Evolutionary conservation across 2,113 vertebrate genomes (phyloP), one percentile per base, ranked within the genome.

Genomic region (Cynoglossus semilaevis): DNA sequence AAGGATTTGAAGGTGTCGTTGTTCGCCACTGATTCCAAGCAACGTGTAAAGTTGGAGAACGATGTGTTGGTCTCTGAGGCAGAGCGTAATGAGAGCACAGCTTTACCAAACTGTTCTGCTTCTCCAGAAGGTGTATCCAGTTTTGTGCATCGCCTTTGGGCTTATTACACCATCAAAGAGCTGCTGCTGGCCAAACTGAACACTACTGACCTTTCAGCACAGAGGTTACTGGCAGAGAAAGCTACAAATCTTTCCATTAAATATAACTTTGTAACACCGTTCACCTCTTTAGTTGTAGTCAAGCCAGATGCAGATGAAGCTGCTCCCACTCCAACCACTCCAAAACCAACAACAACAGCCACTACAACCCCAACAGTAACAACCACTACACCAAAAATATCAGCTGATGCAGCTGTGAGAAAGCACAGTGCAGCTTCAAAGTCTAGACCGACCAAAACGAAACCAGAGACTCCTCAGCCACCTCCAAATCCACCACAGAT

Each of bases 261-360:
- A 67, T 92, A 94, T 59, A 93, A 93, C 73, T 94, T 94, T 69
- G 92, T 94, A 11, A 94, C 91, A 10, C 90, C 91, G 0, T 83
- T 94, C 46, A 94, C 92, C 2, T 94, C 92, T 35, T 76, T 94
- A 77, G 90, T 94, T 9, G 83, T 94, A 11, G 88, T 92, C 4
- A 90, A 90, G 52, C 92, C 91, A 1, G 90, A 91, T 47, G 78
- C 74, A 9, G 87, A 82, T 47, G 83, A 88, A 65, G 54, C 57
- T 34, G 67, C 82, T 45, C 48, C 34, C 15, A 58, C 40, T 46
- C 59, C 73, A 22, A 74, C 80, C n/a, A 85, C 85, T 8, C 35
- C 45, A 40, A 82, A 63, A 48, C 61, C 83, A 13, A 61, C 76
- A 12, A 63, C 71, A 0, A 29, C 67, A n/a, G 48, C 72, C 11